Base-by-base conservation (phyloP, 2,797 vertebrate genomes). In the Pristis pectinata region DNA sequence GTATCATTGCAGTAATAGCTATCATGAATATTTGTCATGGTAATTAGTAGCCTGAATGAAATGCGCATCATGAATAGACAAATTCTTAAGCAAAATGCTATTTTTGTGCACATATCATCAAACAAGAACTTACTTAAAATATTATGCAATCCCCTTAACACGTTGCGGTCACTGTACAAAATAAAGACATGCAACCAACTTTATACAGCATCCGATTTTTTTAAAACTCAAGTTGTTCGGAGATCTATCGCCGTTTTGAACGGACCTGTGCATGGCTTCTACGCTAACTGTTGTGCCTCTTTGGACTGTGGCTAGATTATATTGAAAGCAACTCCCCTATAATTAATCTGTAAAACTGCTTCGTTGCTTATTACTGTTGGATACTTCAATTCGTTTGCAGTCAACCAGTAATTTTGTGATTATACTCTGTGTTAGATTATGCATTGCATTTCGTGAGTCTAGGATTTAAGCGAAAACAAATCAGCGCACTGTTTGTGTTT, bases 361-460 rank as follows among this genome's bases (percentile, higher is more conserved):
- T 53, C 44, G 19, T 49, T 93, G 37, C 22, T 72, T 93, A 49
- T 67, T 93, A 74, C 72, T 53, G 92, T 27, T 72, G 92, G 37
- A 53, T 93, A 74, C 27, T 93, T 93, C 67, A 93, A 74, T 72
- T 72, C 41, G 92, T 93, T 72, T 49, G 22, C 89, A 93, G 64
- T 30, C 92, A 53, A 93, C 92, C 70, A n/a, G 67, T 93, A 74
- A 74, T 67, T 93, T 93, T 93, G 91, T 72, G 91, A 72, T 74
- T 74, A 74, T 74, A 34, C 44, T 70, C 41, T 72, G 92, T 93
- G 67, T 53, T 53, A 74, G 67, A 53, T 93, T 91, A 37, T 41
- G 56, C 59, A 17, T 89, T n/a, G 34, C 34, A 64, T 59, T 37
- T 64, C 30, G 34, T 64, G 85, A 61, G 59, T 89, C 34, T 64